phyloP scores from a whole-genome alignment of 2,797 vertebrate species.

The Phrynocephalus guinanensis region DNA sequence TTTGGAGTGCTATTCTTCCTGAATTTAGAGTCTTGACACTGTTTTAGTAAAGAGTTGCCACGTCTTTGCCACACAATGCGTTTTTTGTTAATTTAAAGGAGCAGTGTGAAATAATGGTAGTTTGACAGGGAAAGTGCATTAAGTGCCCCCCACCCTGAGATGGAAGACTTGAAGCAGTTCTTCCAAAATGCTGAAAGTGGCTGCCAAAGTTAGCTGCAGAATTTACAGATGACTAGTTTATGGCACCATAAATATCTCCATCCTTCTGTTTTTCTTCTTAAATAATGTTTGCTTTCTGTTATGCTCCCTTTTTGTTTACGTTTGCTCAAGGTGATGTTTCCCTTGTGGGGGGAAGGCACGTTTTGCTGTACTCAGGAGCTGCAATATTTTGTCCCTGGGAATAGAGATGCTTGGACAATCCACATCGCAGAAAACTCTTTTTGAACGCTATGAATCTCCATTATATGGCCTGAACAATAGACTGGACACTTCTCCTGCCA shows the following conservation, averaged over 20 bases:
- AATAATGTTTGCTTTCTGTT: not conserved
- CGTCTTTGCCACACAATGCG: not conserved
- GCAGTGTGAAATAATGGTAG: not conserved
- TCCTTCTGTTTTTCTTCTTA: not conserved
- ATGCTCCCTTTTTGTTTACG: not conserved
- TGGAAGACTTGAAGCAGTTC: not conserved
- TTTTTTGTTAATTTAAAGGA: not conserved
- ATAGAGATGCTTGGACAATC: not conserved
- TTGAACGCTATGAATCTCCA: not conserved
- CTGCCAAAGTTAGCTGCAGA: conserved; percentile 38
- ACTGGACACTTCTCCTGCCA: not conserved
- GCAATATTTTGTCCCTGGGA: not conserved
- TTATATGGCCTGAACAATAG: not conserved
- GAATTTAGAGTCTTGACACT: not conserved
- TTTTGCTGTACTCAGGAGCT: not conserved
- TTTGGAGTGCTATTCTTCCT: not conserved
- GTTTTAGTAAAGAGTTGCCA: not conserved
- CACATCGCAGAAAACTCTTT: not conserved
- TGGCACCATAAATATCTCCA: not conserved
- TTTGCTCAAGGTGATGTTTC: not conserved
- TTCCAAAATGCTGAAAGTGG: not conserved
- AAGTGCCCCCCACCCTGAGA: not conserved
- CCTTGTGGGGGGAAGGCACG: not conserved
- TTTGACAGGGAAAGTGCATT: not conserved
- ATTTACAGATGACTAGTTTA: not conserved